phyloP scores from a whole-genome alignment of 2,888 invertebrate genomes.

The Andrena hattorfiana region DNA sequence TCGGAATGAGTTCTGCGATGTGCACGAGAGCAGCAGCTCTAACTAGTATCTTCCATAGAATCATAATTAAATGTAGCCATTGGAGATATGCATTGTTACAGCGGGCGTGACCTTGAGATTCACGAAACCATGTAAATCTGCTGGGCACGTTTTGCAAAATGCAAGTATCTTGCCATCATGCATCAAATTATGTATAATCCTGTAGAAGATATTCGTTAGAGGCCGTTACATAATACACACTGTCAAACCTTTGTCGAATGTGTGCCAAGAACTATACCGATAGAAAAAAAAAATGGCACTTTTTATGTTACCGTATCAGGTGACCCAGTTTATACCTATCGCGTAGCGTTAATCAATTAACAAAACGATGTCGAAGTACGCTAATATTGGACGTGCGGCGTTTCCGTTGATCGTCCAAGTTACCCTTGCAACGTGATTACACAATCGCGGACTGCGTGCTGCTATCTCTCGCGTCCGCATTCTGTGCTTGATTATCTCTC shows the following conservation, averaged over 20 bases:
- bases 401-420: background rate
- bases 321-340: background rate
- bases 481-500: conserved; percentile 63
- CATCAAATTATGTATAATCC: conserved; percentile 16
- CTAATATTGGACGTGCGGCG: background rate
- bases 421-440: conserved; percentile 1
- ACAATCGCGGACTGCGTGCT: conserved; percentile 59
- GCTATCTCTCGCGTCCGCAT: conserved; percentile 55
- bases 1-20: background rate
- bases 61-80: conserved; percentile 14
- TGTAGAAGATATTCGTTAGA: background rate
- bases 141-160: conserved; percentile 5
- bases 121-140: background rate
- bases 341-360: conserved; percentile 4
- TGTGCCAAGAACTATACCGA: background rate
- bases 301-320: background rate
- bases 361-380: background rate
- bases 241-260: background rate
- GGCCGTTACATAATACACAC: background rate
- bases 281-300: background rate
- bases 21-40: background rate
- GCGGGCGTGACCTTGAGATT: background rate
- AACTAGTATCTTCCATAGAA: background rate
- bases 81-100: background rate
- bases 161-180: background rate